Conservation (phyloP, 2,113 vertebrate species). For the Tenrec ecaudatus region DNA sequence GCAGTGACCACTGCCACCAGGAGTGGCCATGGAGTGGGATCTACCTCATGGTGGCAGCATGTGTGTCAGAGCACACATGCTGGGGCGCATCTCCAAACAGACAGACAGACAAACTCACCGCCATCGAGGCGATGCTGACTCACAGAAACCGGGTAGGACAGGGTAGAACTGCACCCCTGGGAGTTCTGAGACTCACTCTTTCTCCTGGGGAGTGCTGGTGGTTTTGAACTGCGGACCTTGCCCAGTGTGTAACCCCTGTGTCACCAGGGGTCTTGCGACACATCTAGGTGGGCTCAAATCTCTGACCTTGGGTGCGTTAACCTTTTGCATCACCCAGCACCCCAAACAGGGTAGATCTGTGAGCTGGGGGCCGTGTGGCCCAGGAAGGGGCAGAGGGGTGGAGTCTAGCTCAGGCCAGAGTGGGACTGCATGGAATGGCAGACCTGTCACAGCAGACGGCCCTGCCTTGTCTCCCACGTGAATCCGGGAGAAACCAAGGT, state of each 20-base stretch:
- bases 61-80: too few relatives aligned
- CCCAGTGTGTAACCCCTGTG: too few relatives aligned
- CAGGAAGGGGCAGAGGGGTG: too few relatives aligned
- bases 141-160: too few relatives aligned
- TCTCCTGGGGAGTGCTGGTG: too few relatives aligned
- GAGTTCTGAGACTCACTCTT: not conserved
- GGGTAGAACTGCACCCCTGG: not conserved
- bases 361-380: not conserved
- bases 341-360: not conserved
- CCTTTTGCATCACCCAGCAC: not conserved
- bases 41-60: too few relatives aligned
- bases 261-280: not conserved
- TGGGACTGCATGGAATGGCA: too few relatives aligned
- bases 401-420: not conserved
- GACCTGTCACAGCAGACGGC: too few relatives aligned
- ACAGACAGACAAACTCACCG: too few relatives aligned
- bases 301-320: not conserved
- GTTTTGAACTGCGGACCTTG: too few relatives aligned
- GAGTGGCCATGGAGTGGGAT: not conserved
- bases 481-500: not conserved
- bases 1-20: not conserved
- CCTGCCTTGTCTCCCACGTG: not conserved
- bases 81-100: too few relatives aligned
- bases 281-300: not conserved
- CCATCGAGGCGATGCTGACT: too few relatives aligned